Conservation (phyloP, 1,140 invertebrate genomes). For the Conopomorpha cramerella region DNA sequence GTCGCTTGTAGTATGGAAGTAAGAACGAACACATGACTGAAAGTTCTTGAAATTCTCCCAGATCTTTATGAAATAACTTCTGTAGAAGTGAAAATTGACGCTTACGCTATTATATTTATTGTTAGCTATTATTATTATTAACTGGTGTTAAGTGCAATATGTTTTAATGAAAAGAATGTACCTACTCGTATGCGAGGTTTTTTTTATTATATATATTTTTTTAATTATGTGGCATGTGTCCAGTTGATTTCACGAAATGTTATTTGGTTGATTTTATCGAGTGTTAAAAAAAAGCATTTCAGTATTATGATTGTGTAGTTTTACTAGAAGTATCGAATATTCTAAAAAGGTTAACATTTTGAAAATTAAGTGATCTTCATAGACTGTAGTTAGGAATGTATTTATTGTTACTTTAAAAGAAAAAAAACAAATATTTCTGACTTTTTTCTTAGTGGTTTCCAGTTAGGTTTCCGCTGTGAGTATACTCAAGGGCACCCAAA, state of each 20-base stretch:
- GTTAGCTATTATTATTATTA: constrained; percentile 44
- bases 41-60: constrained; percentile 43
- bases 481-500: too few relatives aligned
- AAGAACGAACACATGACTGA: constrained; percentile 42
- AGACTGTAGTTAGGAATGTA: constrained; percentile 49
- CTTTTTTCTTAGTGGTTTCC: constrained; percentile 33
- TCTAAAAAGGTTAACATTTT: constrained; percentile 34
- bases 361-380: constrained; percentile 45
- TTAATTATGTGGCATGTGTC: constrained; percentile 15
- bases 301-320: constrained; percentile 54
- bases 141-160: constrained; percentile 51
- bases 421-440: constrained; percentile 53
- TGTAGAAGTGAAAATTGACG: constrained; percentile 41
- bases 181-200: constrained; percentile 48
- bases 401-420: constrained; percentile 56
- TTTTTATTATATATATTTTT: constrained; percentile 36
- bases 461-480: too few relatives aligned
- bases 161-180: constrained; percentile 54
- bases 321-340: constrained; percentile 47
- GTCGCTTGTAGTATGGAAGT: constrained; percentile 22
- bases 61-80: constrained; percentile 37
- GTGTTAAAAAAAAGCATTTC: constrained; percentile 40
- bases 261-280: constrained; percentile 23
- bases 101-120: constrained; percentile 58
- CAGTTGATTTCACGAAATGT: constrained; percentile 21